These are phyloP conservation scores for Eurytoma californica DNA, from an alignment of 2,888 invertebrate genomes.

Conservation along the genomic window DNA sequence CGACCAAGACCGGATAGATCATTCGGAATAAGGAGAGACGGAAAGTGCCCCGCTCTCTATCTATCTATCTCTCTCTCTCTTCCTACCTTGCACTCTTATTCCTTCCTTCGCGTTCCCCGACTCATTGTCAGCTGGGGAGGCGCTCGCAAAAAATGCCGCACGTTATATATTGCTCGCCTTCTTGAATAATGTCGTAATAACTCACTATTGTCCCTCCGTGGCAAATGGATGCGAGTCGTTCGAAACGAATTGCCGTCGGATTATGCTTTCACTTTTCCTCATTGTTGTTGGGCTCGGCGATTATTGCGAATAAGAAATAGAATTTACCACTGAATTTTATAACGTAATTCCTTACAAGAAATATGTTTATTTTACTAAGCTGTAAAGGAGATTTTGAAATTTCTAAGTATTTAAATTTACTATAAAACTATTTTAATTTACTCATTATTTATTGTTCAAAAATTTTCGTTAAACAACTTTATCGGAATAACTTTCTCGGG, in stretches of 20 bases:
- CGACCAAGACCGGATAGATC: constrained; percentile 12
- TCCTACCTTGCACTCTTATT: neutral
- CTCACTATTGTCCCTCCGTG: constrained; percentile 7
- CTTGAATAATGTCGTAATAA: constrained; percentile 28
- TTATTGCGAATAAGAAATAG: neutral
- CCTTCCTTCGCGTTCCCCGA: neutral
- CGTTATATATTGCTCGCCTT: neutral
- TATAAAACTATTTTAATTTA: too few species aligned
- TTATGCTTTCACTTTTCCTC: neutral
- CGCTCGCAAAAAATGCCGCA: constrained; percentile 20
- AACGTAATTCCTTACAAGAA: too few species aligned
- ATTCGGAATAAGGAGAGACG: neutral
- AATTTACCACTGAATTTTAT: neutral
- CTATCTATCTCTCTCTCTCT: constrained; percentile 1
- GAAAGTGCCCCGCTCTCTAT: constrained; percentile 17
- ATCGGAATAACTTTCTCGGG: too few species aligned
- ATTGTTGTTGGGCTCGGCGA: neutral
- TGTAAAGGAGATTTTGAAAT: neutral
- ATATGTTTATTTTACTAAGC: neutral
- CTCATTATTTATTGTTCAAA: too few species aligned
- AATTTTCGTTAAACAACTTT: too few species aligned
- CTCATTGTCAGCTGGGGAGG: constrained; percentile 16
- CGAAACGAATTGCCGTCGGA: neutral
- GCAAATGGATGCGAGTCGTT: constrained; percentile 2
- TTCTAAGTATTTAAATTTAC: too few species aligned